These are phyloP conservation scores for Carlito syrichta DNA, from an alignment of 2,113 vertebrate species.

Conservation along the genomic window DNA sequence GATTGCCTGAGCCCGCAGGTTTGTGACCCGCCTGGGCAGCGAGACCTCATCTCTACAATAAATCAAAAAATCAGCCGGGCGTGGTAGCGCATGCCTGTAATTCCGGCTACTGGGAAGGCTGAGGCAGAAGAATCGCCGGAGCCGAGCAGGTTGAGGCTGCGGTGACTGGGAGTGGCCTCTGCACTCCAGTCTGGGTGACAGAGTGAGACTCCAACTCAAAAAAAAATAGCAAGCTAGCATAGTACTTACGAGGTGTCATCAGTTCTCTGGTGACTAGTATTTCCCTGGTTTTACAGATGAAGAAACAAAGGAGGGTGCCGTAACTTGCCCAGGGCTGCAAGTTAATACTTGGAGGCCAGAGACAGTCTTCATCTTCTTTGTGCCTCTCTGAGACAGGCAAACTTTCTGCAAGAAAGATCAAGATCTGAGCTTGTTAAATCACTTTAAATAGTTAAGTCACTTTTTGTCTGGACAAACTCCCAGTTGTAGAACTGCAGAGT, in stretches of 20 bases:
- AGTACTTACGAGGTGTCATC: neutral
- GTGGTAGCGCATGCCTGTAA: no score
- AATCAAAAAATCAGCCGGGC: no score
- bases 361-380: neutral
- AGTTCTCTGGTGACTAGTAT: no score
- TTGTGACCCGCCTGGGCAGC: no score
- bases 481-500: neutral
- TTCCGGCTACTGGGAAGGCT: no score
- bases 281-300: neutral
- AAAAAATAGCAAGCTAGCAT: neutral
- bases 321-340: neutral
- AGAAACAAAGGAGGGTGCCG: neutral
- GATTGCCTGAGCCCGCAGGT: no score
- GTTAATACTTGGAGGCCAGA: neutral
- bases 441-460: neutral
- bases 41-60: no score
- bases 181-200: no score
- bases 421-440: neutral
- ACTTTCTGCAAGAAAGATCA: neutral
- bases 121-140: no score
- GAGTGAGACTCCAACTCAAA: no score
- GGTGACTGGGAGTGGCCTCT: no score
- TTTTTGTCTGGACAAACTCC: neutral
- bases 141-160: no score
- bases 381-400: neutral